These are phyloP conservation scores for Drosophila borealis DNA, from an alignment of 2,888 invertebrate genomes.

Conservation along the genomic window DNA sequence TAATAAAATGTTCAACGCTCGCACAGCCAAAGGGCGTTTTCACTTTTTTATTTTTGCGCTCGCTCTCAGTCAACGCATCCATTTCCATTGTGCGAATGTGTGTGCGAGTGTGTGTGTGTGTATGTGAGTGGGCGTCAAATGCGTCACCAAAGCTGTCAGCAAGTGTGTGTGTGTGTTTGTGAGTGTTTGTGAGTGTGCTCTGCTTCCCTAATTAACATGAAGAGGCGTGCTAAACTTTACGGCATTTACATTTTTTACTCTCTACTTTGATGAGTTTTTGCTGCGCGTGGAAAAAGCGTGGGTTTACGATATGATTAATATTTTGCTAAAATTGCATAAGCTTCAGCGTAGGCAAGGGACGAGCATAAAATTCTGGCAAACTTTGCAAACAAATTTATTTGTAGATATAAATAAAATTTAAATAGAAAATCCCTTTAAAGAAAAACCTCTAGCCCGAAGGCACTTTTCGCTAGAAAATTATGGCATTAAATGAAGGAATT, in stretches of 20 bases:
- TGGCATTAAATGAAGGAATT: too few species aligned
- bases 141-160: slow-evolving; percentile 29
- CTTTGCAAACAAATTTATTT: not conserved
- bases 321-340: slow-evolving; percentile 17
- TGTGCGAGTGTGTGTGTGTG: not conserved
- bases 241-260: slow-evolving; percentile 12
- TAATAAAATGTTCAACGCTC: slow-evolving; percentile 64
- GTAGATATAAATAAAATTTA: not conserved
- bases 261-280: slow-evolving; percentile 15
- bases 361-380: not conserved
- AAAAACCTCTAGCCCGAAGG: too few species aligned
- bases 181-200: slow-evolving; percentile 3
- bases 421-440: not conserved
- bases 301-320: slow-evolving; percentile 8
- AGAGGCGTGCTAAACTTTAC: slow-evolving; percentile 35
- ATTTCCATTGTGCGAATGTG: slow-evolving; percentile 20
- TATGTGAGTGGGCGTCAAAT: slow-evolving; percentile 32
- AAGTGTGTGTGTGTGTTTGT: not conserved
- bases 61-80: slow-evolving; percentile 8
- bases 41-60: slow-evolving; percentile 5
- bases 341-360: not conserved
- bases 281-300: slow-evolving; percentile 17
- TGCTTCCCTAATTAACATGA: slow-evolving; percentile 54
- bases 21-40: slow-evolving; percentile 45
- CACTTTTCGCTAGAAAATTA: too few species aligned